Evolutionary conservation across 2,113 vertebrate genomes (phyloP).

Genomic region (Corapipo altera): DNA sequence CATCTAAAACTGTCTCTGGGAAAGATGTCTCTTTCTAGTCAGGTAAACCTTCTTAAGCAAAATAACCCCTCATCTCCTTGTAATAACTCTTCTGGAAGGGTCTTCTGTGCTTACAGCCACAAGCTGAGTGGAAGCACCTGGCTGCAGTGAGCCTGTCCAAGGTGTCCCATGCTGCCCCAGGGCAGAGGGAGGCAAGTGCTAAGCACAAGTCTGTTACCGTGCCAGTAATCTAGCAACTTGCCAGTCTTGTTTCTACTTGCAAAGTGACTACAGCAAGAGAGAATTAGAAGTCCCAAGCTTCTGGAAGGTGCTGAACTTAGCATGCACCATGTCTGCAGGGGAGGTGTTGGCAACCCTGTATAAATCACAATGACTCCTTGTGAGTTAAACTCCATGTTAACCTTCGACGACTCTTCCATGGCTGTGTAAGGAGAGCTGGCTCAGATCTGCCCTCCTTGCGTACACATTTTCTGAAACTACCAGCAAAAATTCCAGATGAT

Average conservation of each 20-base stretch:
- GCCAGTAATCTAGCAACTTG: neutral
- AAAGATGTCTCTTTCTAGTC: no score
- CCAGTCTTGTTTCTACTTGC: neutral
- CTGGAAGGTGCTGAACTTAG: neutral
- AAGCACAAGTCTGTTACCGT: neutral
- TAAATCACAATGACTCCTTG: neutral
- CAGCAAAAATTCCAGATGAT: neutral
- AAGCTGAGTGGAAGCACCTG: neutral
- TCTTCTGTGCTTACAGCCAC: neutral
- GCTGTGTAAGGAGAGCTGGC: neutral
- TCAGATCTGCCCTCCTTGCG: neutral
- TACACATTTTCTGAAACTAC: neutral
- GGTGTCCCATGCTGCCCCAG: neutral
- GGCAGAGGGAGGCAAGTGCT: neutral
- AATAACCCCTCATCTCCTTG: no score
- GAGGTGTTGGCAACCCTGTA: neutral
- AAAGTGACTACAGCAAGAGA: rapidly evolving
- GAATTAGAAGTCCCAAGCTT: neutral
- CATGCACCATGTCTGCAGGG: neutral
- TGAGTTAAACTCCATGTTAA: neutral
- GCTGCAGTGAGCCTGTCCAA: neutral
- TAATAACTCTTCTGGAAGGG: no score
- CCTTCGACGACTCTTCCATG: neutral
- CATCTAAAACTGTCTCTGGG: no score
- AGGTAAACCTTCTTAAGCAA: no score